Evolutionary conservation across 2,113 vertebrate species (phyloP).

Genomic region (Probosciger aterrimus): DNA sequence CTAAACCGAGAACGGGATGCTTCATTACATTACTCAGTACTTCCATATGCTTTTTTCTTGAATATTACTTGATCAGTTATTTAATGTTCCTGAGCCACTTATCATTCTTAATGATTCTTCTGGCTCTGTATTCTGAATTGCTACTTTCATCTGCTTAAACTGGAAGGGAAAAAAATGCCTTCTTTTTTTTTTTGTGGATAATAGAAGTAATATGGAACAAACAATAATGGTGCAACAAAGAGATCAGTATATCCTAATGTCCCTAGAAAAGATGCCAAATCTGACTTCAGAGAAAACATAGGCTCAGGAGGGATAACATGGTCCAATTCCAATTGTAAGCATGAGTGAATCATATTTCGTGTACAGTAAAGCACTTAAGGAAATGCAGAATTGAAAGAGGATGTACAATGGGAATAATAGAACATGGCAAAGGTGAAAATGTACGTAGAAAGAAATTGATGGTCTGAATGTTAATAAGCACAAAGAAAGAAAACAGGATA

Average conservation of each 20-base stretch:
- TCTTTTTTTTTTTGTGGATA: background rate
- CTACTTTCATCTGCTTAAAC: background rate
- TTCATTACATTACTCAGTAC: background rate
- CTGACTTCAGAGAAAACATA: background rate
- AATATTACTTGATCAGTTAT: background rate
- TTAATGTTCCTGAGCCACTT: background rate
- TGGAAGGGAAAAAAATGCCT: background rate
- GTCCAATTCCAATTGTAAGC: background rate
- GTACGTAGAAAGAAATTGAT: background rate
- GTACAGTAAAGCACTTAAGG: background rate
- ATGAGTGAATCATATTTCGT: background rate
- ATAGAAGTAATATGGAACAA: background rate
- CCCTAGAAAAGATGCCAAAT: background rate
- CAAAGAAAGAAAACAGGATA: background rate
- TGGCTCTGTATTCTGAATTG: background rate
- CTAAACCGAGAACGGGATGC: background rate
- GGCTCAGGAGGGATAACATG: background rate
- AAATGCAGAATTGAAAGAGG: conserved; percentile 5
- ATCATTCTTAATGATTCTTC: background rate
- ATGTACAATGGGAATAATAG: conserved; percentile 7
- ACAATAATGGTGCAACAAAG: background rate
- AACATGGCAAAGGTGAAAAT: conserved; percentile 32
- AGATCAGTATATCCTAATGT: background rate
- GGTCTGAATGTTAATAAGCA: conserved; percentile 14
- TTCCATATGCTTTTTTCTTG: background rate